These are phyloP conservation scores for Odocoileus hemionus DNA, from an alignment of 2,113 vertebrate species.

Conservation along the genomic window DNA sequence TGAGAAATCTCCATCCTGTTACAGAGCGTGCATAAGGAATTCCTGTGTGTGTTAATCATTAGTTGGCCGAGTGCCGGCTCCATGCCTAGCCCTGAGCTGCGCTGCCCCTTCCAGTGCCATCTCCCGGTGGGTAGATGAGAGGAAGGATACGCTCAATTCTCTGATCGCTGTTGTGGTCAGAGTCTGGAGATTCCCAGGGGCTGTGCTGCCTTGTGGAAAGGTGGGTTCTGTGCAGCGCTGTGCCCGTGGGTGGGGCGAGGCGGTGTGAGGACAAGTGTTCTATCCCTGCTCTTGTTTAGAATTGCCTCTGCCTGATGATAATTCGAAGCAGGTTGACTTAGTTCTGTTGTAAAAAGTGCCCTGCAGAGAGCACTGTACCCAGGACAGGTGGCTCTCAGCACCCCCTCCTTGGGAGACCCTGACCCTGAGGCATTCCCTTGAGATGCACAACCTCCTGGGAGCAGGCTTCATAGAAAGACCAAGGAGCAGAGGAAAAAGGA, in stretches of 20 bases:
- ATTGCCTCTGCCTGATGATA: background rate
- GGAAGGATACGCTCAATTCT: rapidly evolving
- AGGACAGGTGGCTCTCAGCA: background rate
- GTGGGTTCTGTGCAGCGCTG: too few species aligned
- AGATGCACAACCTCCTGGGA: background rate
- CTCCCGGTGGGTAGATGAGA: rapidly evolving
- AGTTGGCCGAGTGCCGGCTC: background rate
- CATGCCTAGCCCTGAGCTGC: background rate
- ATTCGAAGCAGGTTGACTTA: background rate
- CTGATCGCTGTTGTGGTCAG: rapidly evolving
- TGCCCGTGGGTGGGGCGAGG: background rate
- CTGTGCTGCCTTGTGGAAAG: background rate
- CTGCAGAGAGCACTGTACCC: background rate
- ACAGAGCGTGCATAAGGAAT: background rate
- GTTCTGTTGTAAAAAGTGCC: background rate
- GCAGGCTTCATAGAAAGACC: background rate
- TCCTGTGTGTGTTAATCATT: background rate
- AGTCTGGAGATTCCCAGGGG: background rate
- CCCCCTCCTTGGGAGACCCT: rapidly evolving
- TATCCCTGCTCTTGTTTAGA: background rate
- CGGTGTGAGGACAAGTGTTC: rapidly evolving
- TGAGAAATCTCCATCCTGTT: background rate
- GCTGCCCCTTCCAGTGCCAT: rapidly evolving
- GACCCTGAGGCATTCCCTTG: background rate
- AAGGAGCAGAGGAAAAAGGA: background rate